Percentiles rank a stretch among this genome's conserved stretches.
These are phyloP conservation scores for Himalopsyche phryganea DNA, from an alignment of 1,140 invertebrate species.

Conservation along the genomic window DNA sequence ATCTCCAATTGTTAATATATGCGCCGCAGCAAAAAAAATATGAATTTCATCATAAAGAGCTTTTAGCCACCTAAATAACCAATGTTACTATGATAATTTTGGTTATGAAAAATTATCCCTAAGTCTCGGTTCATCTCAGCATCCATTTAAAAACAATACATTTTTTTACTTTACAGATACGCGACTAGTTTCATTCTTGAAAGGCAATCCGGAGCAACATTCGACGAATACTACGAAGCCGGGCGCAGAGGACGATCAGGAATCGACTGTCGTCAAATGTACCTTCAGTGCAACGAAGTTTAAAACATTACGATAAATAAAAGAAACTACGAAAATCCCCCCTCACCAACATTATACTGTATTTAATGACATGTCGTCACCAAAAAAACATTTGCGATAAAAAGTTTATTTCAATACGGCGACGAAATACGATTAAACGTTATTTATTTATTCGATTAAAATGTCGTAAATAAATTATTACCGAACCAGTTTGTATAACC, in stretches of 20 bases:
- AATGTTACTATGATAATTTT: no score
- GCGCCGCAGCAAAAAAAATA: no score
- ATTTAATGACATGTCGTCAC: neutral
- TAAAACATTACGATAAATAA: constrained; percentile 45
- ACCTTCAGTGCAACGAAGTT: constrained; percentile 83
- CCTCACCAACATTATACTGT: neutral
- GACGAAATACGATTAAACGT: neutral
- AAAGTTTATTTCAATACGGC: neutral
- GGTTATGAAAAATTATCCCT: no score
- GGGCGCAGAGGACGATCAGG: constrained; percentile 78
- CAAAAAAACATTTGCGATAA: neutral
- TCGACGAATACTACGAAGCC: constrained; percentile 79
- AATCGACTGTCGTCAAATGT: constrained; percentile 76
- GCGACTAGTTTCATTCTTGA: constrained; percentile 80
- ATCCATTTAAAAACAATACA: no score
- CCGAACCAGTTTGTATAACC: neutral
- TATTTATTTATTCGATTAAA: neutral
- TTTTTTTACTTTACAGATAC: constrained; percentile 60
- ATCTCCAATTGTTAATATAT: no score
- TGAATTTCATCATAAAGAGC: no score
- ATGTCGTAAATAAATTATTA: neutral
- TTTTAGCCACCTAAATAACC: no score
- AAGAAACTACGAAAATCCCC: constrained; percentile 3
- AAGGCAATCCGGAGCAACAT: constrained; percentile 66
- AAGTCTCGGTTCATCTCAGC: no score